Conservation (phyloP, 2,113 vertebrate species). For the Pseudois nayaur region DNA sequence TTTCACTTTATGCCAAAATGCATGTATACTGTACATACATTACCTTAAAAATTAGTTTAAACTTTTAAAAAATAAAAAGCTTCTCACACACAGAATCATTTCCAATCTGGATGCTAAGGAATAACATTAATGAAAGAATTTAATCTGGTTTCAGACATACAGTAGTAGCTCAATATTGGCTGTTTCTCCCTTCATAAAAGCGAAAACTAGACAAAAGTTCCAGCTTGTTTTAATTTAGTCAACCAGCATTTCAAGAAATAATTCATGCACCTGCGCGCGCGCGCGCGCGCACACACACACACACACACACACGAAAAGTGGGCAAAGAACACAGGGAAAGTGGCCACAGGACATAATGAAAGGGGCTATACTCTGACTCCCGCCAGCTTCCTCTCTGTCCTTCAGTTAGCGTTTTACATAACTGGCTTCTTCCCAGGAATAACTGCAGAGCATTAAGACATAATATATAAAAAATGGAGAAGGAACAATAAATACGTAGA, state of each 20-base stretch:
- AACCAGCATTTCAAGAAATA: neutral
- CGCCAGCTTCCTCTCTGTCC: neutral
- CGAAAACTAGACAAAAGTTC: neutral
- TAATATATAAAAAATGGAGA: neutral
- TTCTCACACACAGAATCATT: neutral
- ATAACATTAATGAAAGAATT: neutral
- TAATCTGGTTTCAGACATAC: neutral
- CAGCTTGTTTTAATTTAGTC: conserved; percentile 14
- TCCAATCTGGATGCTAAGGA: neutral
- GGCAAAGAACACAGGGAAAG: neutral
- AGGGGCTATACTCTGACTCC: neutral
- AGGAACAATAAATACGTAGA: neutral
- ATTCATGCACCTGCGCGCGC: neutral
- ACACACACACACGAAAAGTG: neutral
- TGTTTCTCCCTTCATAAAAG: neutral
- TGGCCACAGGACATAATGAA: neutral
- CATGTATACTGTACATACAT: neutral
- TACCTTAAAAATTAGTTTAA: conserved; percentile 35
- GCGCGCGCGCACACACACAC: neutral
- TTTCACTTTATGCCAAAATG: conserved; percentile 41
- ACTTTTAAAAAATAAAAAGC: neutral
- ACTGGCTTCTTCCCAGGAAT: neutral
- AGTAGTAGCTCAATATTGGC: neutral
- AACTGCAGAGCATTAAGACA: neutral
- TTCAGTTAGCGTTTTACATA: conserved; percentile 1